These are phyloP conservation scores for Hylaea fasciaria DNA, from an alignment of 2,888 invertebrate species.

Conservation along the genomic window DNA sequence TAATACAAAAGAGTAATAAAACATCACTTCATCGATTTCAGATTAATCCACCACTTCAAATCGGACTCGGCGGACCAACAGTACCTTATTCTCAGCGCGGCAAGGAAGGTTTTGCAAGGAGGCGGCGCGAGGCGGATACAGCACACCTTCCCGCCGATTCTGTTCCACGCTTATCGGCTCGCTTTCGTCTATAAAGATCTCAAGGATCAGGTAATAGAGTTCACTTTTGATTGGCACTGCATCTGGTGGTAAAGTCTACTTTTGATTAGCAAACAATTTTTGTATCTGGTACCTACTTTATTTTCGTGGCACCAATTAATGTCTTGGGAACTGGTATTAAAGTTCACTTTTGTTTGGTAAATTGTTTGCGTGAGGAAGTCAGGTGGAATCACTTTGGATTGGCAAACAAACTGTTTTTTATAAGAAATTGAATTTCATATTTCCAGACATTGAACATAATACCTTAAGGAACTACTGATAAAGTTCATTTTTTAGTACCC, in stretches of 20 bases:
- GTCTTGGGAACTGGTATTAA: too few species aligned
- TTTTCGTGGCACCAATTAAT: too few species aligned
- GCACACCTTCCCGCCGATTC: conserved; percentile 96
- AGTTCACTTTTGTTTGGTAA: too few species aligned
- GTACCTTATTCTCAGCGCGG: conserved; percentile 94
- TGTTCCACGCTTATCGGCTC: conserved; percentile 96
- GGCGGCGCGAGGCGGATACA: conserved; percentile 95
- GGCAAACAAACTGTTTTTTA: too few species aligned
- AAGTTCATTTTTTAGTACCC: background rate
- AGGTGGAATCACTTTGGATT: too few species aligned
- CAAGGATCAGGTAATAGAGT: conserved; percentile 86
- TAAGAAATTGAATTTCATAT: too few species aligned
- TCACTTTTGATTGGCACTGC: background rate
- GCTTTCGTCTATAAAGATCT: conserved; percentile 93
- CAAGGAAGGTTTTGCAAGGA: conserved; percentile 94
- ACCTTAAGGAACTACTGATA: background rate
- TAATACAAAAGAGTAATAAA: too few species aligned
- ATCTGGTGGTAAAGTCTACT: too few species aligned
- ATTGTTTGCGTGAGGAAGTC: too few species aligned
- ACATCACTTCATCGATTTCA: conserved; percentile 53
- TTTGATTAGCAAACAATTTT: too few species aligned
- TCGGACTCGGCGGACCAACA: conserved; percentile 93
- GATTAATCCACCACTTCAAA: conserved; percentile 92
- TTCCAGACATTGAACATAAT: too few species aligned
- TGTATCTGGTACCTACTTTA: too few species aligned